Evolutionary conservation across 2,888 invertebrate genomes (phyloP), one percentile per base, ranked within the genome.

Genomic region (Gasteruption jaculator): DNA sequence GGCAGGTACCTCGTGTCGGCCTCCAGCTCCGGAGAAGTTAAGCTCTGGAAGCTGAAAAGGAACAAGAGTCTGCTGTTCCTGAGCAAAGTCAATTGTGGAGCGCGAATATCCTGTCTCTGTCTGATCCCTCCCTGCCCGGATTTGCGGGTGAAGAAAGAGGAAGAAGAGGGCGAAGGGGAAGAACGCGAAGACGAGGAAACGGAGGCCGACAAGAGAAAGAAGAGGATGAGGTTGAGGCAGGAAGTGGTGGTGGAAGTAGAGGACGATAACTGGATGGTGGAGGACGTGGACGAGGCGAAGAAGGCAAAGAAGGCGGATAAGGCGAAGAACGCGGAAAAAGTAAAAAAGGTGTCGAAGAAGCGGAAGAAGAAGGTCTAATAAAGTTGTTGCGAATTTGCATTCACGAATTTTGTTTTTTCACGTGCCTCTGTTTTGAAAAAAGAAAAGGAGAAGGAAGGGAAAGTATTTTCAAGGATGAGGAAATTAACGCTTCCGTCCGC

Each of bases 1-100:
- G 76, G 79, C 35, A 68, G 77, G 36, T 75, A 74, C 54, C 60
- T 89, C 16, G 80, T 82, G 36, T 81, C 87, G 21, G 83, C 82
- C 12, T 85, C 87, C 5, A 91, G 91, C 71, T 78, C 81, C 45
- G 92, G 92, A 0, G 81, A 83, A 60, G 73, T 91, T 32, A 87
- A 86, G 71, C 70, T 89, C 1, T 91, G 87, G 86, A 74, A 65
- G 46, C 64, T 72, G 38, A 55, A 26, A 35, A 67, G 54, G 52
- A 57, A 54, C 40, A 66, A 54, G 56, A n/a, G n/a, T n/a, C 82
- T 58, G 58, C 69, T 56, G 22, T 54, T 65, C 26, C 40, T 71
- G 12, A 66, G 69, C 11, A 53, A 50, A 5, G 76, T 81, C 65
- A 65, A 83, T 48, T 76, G 79, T 25, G 74, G 74, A 41, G 71